phyloP scores from a whole-genome alignment of 2,113 vertebrate species.

The Hucho hucho region DNA sequence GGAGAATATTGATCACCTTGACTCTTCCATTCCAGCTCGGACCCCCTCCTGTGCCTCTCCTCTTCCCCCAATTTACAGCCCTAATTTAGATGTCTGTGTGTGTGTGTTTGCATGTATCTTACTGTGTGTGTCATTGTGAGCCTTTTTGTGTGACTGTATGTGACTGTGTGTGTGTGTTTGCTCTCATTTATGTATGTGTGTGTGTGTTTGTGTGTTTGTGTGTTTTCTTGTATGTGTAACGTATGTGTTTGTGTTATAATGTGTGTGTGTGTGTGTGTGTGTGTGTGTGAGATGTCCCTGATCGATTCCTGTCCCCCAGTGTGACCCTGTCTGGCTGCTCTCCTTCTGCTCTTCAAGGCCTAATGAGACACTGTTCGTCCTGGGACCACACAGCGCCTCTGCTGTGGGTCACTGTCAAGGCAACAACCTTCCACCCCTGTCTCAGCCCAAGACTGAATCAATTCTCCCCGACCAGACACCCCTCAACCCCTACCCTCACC shows the following conservation, averaged over 20 bases:
- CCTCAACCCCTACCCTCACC: slow-evolving; percentile 16
- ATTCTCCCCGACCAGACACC: slow-evolving; percentile 69
- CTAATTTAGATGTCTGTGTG: slow-evolving; percentile 73
- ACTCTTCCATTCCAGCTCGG: slow-evolving; percentile 73
- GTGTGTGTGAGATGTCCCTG: slow-evolving; percentile 46
- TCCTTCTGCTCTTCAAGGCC: slow-evolving; percentile 60
- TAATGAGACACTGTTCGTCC: slow-evolving; percentile 65
- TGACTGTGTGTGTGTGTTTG: slow-evolving; percentile 55
- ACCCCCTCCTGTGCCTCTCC: slow-evolving; percentile 57
- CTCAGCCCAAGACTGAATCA: slow-evolving; percentile 73
- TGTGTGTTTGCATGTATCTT: slow-evolving; percentile 20
- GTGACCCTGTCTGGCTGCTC: slow-evolving; percentile 61
- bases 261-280: slow-evolving; percentile 12
- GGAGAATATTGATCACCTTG: slow-evolving; percentile 74
- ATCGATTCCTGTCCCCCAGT: slow-evolving; percentile 73
- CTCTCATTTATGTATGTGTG: slow-evolving; percentile 24
- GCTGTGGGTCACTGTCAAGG: slow-evolving; percentile 52
- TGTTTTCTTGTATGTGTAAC: slow-evolving; percentile 1
- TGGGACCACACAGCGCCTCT: slow-evolving; percentile 21
- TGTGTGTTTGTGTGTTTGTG: slow-evolving; percentile 11
- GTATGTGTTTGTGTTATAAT: not conserved
- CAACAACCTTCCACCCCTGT: slow-evolving; percentile 64
- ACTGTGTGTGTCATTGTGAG: slow-evolving; percentile 13
- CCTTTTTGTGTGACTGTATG: slow-evolving; percentile 44
- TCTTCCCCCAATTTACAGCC: slow-evolving; percentile 74